Evolutionary conservation across 2,888 invertebrate species (phyloP).

Genomic region (Diaperis boleti): DNA sequence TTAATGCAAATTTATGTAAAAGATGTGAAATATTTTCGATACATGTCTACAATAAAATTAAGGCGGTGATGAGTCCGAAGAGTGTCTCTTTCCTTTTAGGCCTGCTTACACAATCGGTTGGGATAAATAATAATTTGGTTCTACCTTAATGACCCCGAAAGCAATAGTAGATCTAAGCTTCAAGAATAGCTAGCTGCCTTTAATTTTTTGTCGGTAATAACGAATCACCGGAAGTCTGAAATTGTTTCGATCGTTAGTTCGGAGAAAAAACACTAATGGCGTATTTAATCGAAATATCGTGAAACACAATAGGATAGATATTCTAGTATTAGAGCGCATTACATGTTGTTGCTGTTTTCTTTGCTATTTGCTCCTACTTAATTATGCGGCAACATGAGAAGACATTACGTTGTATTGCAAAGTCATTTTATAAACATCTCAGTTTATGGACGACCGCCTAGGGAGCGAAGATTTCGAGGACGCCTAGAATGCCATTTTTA

Average conservation of each 20-base stretch:
- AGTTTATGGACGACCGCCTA: constrained; percentile 7
- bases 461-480: constrained; percentile 12
- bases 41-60: constrained; percentile 13
- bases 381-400: background rate
- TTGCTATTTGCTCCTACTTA: constrained; percentile 1
- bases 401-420: background rate
- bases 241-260: constrained; percentile 40
- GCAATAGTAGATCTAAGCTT: constrained; percentile 21
- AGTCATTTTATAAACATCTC: background rate
- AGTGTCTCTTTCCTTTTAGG: too few relatives aligned
- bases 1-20: constrained; percentile 36
- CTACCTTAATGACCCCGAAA: constrained; percentile 30
- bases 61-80: too few relatives aligned
- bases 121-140: constrained; percentile 31
- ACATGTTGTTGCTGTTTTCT: constrained; percentile 15
- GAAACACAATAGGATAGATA: background rate
- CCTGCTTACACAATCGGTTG: background rate
- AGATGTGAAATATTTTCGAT: constrained; percentile 29
- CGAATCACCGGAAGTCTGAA: constrained; percentile 44
- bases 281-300: constrained; percentile 18
- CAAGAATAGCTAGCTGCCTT: background rate
- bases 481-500: constrained; percentile 2
- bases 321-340: constrained; percentile 19
- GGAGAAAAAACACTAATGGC: constrained; percentile 21
- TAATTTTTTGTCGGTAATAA: constrained; percentile 46